Conservation (phyloP, 2,888 invertebrate species). For the Protodeltote pygarga region DNA sequence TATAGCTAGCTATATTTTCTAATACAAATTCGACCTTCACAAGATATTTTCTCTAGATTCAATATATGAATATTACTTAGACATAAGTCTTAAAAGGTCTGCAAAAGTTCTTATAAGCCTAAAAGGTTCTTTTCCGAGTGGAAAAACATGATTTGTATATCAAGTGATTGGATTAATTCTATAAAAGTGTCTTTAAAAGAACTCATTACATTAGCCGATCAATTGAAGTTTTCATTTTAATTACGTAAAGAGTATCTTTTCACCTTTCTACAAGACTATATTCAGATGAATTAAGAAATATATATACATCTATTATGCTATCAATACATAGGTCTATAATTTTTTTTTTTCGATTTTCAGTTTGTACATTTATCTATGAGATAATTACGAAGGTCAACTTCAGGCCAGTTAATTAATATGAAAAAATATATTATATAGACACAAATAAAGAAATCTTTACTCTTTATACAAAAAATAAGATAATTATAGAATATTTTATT, state of each 20-base stretch:
- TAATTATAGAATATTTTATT: no score
- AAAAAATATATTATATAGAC: not conserved
- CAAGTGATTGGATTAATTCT: slow-evolving; percentile 38
- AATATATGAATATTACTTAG: slow-evolving; percentile 16
- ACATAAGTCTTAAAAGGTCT: slow-evolving; percentile 13
- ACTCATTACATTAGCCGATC: slow-evolving; percentile 33
- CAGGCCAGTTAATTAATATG: no score
- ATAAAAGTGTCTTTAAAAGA: slow-evolving; percentile 28
- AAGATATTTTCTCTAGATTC: slow-evolving; percentile 6
- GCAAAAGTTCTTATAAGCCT: slow-evolving; percentile 9
- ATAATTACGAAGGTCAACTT: no score
- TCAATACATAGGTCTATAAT: no score
- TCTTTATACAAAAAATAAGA: no score
- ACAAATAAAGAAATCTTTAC: not conserved
- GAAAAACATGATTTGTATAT: slow-evolving; percentile 25
- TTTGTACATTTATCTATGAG: no score
- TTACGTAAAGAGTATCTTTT: slow-evolving; percentile 10
- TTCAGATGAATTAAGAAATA: not conserved
- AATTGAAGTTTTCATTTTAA: slow-evolving; percentile 20
- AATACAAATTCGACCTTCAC: no score
- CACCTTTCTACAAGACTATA: not conserved
- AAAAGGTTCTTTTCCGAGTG: slow-evolving; percentile 3
- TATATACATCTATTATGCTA: no score
- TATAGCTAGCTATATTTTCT: no score
- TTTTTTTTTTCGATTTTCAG: no score